Evolutionary conservation across 64 coral and sea anemone genomes (phyloP).

Genomic region (Exaiptasia diaphana): DNA sequence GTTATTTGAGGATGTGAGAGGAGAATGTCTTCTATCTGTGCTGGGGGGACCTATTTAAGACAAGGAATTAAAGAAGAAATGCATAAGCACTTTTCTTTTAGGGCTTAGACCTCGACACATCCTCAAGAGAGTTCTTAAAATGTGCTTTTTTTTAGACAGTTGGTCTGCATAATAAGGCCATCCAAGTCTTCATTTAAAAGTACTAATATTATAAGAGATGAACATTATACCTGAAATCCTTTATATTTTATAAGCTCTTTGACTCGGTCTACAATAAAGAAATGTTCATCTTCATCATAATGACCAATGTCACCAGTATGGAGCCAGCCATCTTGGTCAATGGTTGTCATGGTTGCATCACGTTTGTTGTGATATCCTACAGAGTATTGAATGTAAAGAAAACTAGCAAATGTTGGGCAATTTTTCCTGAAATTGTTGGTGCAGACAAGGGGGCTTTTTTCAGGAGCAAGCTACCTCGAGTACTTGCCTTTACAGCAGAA

Average conservation of each 20-base stretch:
- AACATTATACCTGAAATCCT: constrained; percentile 21
- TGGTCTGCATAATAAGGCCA: background rate
- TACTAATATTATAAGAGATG: too few species aligned
- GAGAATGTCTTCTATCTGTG: constrained; percentile 65
- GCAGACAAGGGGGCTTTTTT: too few species aligned
- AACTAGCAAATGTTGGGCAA: too few species aligned
- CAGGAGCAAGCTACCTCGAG: too few species aligned
- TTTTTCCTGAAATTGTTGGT: too few species aligned
- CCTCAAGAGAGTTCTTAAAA: background rate
- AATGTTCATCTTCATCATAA: constrained; percentile 60
- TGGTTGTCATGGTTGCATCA: constrained; percentile 48
- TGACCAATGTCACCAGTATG: constrained; percentile 68
- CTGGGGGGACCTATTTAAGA: constrained; percentile 81
- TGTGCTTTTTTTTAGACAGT: background rate
- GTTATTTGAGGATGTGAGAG: constrained; percentile 73
- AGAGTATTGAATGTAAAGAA: background rate
- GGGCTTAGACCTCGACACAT: background rate
- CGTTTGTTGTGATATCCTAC: constrained; percentile 65
- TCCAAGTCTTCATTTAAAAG: too few species aligned
- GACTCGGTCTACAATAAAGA: constrained; percentile 64
- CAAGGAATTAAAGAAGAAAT: background rate
- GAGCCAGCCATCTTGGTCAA: constrained; percentile 64
- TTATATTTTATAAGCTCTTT: constrained; percentile 78
- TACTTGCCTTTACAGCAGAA: too few species aligned
- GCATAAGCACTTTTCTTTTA: background rate